Evolutionary conservation across 2,888 invertebrate species (phyloP).

Genomic region (Cheilosia grossa): DNA sequence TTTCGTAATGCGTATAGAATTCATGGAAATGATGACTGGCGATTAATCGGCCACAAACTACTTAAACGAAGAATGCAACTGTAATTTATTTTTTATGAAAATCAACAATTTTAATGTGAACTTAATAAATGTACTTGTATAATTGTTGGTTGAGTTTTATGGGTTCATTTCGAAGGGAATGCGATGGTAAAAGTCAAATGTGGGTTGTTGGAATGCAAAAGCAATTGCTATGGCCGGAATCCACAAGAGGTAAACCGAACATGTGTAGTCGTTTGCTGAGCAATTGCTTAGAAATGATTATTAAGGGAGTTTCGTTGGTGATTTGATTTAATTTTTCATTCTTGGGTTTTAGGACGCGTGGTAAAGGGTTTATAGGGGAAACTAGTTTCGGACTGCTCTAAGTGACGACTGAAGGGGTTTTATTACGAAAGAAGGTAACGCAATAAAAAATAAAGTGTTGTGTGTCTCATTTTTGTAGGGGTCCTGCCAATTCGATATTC

Average conservation of each 20-base stretch:
- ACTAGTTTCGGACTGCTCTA: not conserved
- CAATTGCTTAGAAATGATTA: constrained; percentile 25
- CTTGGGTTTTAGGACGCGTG: not conserved
- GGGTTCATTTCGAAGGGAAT: not conserved
- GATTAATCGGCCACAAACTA: constrained; percentile 85
- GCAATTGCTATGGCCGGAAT: no score
- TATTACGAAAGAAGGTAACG: not conserved
- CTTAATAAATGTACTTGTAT: constrained; percentile 63
- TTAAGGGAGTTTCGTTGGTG: constrained; percentile 1
- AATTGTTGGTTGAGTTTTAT: constrained; percentile 51
- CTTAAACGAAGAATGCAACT: constrained; percentile 46
- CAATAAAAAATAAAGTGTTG: no score
- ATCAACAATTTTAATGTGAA: constrained; percentile 59
- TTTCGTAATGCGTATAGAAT: constrained; percentile 88
- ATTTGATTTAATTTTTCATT: not conserved
- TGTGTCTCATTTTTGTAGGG: no score
- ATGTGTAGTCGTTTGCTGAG: not conserved
- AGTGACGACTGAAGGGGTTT: not conserved
- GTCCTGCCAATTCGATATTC: no score
- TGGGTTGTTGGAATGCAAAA: not conserved
- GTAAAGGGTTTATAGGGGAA: not conserved
- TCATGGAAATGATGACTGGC: constrained; percentile 98
- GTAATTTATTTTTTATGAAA: constrained; percentile 48
- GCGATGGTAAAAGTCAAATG: no score
- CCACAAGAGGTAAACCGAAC: not conserved